Conservation (phyloP, 2,888 invertebrate genomes). For the Clistopyga incitator region DNA sequence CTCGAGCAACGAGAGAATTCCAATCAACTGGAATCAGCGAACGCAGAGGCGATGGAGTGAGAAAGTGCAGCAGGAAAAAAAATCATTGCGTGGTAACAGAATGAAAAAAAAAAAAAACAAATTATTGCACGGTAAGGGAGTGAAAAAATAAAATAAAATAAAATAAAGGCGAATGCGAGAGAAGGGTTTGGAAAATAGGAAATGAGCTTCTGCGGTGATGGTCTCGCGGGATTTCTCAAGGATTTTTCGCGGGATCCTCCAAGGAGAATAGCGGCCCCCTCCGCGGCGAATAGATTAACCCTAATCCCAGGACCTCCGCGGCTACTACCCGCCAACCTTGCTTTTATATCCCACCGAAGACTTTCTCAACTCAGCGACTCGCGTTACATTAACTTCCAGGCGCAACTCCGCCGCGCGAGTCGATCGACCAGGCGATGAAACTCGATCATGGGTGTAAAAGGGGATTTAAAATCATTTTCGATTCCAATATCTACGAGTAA, state of each 20-base stretch:
- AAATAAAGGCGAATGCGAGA: background rate
- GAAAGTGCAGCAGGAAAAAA: constrained; percentile 10
- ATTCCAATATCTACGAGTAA: no score
- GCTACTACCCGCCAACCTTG: constrained; percentile 1
- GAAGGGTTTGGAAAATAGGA: constrained; percentile 18
- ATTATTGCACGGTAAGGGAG: background rate
- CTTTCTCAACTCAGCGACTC: background rate
- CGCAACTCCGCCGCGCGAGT: background rate
- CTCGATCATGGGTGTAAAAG: background rate
- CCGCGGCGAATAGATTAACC: constrained; percentile 12
- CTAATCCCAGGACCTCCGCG: constrained; percentile 13
- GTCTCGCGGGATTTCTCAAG: constrained; percentile 10
- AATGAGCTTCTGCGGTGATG: constrained; percentile 15
- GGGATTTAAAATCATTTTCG: no score
- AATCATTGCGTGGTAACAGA: background rate
- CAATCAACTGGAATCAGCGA: constrained; percentile 47
- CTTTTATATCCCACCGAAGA: background rate
- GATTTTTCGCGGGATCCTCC: background rate
- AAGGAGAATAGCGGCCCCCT: background rate
- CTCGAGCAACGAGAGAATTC: constrained; percentile 46
- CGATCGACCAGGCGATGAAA: background rate
- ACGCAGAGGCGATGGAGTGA: constrained; percentile 17
- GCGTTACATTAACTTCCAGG: background rate
- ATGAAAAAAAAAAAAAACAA: constrained; percentile 13
- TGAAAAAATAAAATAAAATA: constrained; percentile 18